Conservation (phyloP, 2,888 invertebrate species). For the Theretra japonica region DNA sequence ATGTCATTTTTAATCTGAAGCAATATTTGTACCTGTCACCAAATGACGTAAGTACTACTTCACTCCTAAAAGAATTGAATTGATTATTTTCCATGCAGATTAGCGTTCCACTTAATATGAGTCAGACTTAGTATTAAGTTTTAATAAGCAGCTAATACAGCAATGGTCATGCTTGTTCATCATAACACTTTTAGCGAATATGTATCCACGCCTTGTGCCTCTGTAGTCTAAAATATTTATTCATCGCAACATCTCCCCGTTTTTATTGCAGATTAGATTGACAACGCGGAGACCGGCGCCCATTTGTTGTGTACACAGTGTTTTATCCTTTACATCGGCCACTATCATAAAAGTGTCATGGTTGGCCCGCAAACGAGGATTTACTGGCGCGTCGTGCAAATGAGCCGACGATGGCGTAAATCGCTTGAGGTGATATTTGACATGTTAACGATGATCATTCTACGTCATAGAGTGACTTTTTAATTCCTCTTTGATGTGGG, state of each 20-base stretch:
- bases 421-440: conserved; percentile 68
- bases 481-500: not conserved
- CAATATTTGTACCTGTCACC: no score
- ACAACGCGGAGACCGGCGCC: conserved; percentile 41
- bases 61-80: no score
- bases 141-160: no score
- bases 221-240: not conserved
- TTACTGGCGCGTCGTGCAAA: conserved; percentile 76
- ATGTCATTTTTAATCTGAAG: no score
- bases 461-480: conserved; percentile 18
- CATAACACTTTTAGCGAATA: no score
- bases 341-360: conserved; percentile 82
- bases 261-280: conserved; percentile 27
- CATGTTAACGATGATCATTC: conserved; percentile 68
- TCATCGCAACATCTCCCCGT: not conserved
- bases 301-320: conserved; percentile 59
- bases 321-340: conserved; percentile 65
- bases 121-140: no score
- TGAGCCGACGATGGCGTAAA: conserved; percentile 74
- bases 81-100: no score
- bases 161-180: no score
- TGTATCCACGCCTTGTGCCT: no score
- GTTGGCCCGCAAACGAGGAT: conserved; percentile 78
- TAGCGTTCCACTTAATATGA: no score
- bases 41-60: no score